Base-by-base conservation (phyloP, 1,140 invertebrate species). In the Heterodera carotae region DNA sequence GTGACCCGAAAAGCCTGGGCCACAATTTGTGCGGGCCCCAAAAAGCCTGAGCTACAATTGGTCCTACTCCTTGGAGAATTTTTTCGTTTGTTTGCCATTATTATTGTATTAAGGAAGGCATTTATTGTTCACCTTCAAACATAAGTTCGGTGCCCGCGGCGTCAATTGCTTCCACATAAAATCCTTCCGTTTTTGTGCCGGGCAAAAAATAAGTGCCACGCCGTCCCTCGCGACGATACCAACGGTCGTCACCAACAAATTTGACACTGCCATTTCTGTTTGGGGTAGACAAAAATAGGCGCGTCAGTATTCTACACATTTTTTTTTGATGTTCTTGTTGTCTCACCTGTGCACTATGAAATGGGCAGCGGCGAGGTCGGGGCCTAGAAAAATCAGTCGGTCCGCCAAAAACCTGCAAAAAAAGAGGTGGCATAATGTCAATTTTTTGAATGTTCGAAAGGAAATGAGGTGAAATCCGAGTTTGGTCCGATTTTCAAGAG, bases 311-410 rank as follows among this genome's bases (percentile, higher is more conserved):
- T 67, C 39, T 12, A 12, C 48, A 33, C 18, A 18, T n/a, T 31
- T 62, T n/a, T 62, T 2, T 2, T 66, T 29, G n/a, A 18, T 0
- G 12, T 2, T 56, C 1, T 56, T 56, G 48, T 56, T 12, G 22
- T 18, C n/a, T 72, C 10, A 60, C 69, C 68, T 34, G 81, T 88
- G 87, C 1, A 93, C 83, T 59, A 94, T 80, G 83, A 93, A 94
- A 88, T 93, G 92, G 22, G 93, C 92, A 2, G 91, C 90, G 27
- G 93, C 92, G 78, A 94, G 85, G 85, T 94, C 91, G 75, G 89
- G 88, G 0, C 93, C 93, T 36, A 91, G 82, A 66, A 86, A 84
- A 33, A 87, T 77, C 69, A 89, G 81, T 25, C 90, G 80, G 68
- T 90, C 85, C 34, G 86, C 80, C 68, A 86, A 82, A 75, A 84